Conservation (phyloP, 2,113 vertebrate genomes). For the Cyprinus carpio region DNA sequence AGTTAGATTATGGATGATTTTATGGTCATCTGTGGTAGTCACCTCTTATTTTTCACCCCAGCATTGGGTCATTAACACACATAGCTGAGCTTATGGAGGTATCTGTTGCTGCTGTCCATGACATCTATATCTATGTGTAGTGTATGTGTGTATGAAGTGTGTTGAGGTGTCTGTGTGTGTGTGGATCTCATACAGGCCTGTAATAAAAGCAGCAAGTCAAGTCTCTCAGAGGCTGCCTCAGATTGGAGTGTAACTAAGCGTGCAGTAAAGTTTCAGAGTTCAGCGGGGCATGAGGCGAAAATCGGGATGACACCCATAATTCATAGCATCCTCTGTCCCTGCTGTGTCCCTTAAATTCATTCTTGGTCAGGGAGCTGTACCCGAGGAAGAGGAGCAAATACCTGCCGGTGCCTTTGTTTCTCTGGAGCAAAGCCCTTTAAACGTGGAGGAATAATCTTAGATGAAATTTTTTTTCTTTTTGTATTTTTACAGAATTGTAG, state of each 20-base stretch:
- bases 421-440: conserved; percentile 14
- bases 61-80: conserved; percentile 76
- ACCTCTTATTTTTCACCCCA: conserved; percentile 70
- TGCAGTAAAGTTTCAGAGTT: conserved; percentile 61
- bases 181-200: conserved; percentile 44
- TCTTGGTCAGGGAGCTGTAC: conserved; percentile 41
- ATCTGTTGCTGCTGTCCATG: neutral
- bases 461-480: neutral
- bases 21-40: conserved; percentile 71
- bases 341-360: conserved; percentile 50
- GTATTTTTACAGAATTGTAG: neutral
- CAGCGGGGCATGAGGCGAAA: conserved; percentile 51
- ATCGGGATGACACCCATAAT: conserved; percentile 58
- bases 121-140: conserved; percentile 1
- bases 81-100: conserved; percentile 55
- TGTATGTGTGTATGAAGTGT: neutral
- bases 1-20: conserved; percentile 72
- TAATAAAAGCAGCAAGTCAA: conserved; percentile 44
- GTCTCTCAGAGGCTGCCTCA: conserved; percentile 41
- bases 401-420: conserved; percentile 23
- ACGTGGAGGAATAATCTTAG: conserved; percentile 32
- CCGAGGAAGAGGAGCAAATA: conserved; percentile 36
- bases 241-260: conserved; percentile 62
- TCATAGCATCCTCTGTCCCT: conserved; percentile 55
- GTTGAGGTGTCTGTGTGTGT: conserved; percentile 1